Evolutionary conservation across 2,113 vertebrate genomes (phyloP), one percentile per base, ranked within the genome.

Genomic region (Pagrus major): DNA sequence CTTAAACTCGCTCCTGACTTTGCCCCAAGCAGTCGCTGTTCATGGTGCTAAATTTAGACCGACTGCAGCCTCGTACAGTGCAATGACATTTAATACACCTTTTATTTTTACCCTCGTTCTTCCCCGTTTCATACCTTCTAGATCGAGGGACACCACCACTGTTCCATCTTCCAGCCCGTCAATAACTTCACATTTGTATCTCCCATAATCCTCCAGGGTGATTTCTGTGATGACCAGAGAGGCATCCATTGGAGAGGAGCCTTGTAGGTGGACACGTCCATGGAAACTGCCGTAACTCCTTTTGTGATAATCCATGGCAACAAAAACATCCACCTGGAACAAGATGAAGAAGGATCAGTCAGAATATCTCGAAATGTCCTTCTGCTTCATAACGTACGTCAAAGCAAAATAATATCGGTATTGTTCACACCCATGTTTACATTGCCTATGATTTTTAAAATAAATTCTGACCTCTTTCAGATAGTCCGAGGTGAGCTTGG

Each of bases 181-280:
- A 61, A 99, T 99, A 20, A 99, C 96, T 91, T 99, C 98, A 14
- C 98, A 99, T 90, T 99, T 99, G 33, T 99, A 99, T 90, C 90
- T 95, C 63, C 98, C 98, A 5, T 99, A 98, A 92, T 99, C 98
- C 71, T 98, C 96, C 90, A 99, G 93, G 55, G 91, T 95, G 83
- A 99, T 81, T 58, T 95, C 94, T 12, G 92, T 96, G 89, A 99
- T 97, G 65, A 98, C 85, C 56, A 99, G 94, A 0, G 98, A 97
- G 46, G 96, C 98, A 5, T 99, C 98, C 0, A 94, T 95, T 9
- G 97, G 95, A 1, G 94, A 93, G 60, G 94, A 94, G 88, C 91
- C 94, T 41, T 93, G 94, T 20, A 99, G 94, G 90, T 94, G 94
- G 60, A 97, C 97, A 16, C 98, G 95, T 15, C 96, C 97, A 1